Percentiles rank a stretch among this genome's conserved stretches.
phyloP scores from a whole-genome alignment of 30 jellyfish, hydroid and myxozoan species.

The Morbakka virulenta region DNA sequence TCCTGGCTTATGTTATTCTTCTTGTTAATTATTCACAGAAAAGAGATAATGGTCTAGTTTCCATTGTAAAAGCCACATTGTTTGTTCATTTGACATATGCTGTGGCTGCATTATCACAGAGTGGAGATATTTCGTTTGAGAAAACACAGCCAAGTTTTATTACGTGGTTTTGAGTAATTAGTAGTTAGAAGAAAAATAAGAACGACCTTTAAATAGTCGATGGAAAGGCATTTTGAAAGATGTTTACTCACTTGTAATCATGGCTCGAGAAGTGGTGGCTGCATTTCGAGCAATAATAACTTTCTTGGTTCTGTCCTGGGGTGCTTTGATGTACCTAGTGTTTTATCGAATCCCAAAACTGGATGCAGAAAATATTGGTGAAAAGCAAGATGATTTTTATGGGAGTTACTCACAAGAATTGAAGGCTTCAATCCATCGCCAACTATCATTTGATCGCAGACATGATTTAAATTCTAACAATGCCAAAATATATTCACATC shows the following conservation, averaged over 20 bases:
- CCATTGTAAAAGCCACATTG: background rate
- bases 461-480: too few species aligned
- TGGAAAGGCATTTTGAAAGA: background rate
- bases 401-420: background rate
- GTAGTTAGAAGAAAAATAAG: too few species aligned
- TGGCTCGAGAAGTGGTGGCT: constrained; percentile 69
- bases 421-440: background rate
- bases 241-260: background rate
- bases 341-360: constrained; percentile 44
- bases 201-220: too few species aligned
- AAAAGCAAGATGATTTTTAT: background rate
- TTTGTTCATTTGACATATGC: background rate
- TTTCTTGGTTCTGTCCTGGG: constrained; percentile 55
- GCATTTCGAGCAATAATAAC: constrained; percentile 60
- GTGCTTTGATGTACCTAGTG: constrained; percentile 49
- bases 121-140: background rate
- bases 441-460: background rate
- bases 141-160: background rate
- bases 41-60: background rate
- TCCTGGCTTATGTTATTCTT: too few species aligned
- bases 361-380: background rate
- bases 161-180: background rate
- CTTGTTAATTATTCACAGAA: background rate
- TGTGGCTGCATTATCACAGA: background rate
- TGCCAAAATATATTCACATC: background rate